Evolutionary conservation across 1,140 invertebrate genomes (phyloP), one percentile per base, ranked within the genome.

Genomic region (Teleogryllus occipitalis): DNA sequence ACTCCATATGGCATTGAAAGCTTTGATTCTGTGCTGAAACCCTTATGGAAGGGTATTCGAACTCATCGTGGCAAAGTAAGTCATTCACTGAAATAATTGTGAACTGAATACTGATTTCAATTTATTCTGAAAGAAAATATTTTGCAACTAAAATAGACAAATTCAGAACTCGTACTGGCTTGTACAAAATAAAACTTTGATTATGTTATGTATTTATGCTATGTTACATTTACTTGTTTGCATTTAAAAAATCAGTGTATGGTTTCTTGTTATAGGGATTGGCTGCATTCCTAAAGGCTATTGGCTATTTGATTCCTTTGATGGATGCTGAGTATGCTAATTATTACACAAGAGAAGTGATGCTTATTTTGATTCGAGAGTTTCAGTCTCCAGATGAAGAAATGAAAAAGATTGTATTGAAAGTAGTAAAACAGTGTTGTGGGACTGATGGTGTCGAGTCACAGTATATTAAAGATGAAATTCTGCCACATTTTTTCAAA

Each of bases 311-410:
- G 18, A 99, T 99, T 82, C 98, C 98, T 0, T 89, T 99, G 76
- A 99, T 99, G 98, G 98, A 99, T 85, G 98, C 98, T 78, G 98
- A 99, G 87, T 99, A 99, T 85, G 98, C 98, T 4, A 99, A 99
- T 86, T 99, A 99, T 86, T 99, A 99, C 86, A 99, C 98, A 18
- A 91, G 97, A 82, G 98, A 99, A 93, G 98, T 99, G 83, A 99
- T 99, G 98, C 90, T 99, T 84, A 99, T 99, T 87, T 88, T 99
- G 8, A 99, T 99, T 84, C 91, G 98, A 87, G 98, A 99, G 88
- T 99, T 99, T 86, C 97, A 98, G 86, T 99, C 98, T 75, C 98
- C 98, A 6, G 98, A 99, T 88, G 98, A 99, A 88, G 98, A 99
- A 91, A 99, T 99, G 98, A 99, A 99, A 86, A 99, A 99, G 86